Evolutionary conservation across 1,140 invertebrate genomes (phyloP).

Genomic region (Dendroctonus ponderosae): DNA sequence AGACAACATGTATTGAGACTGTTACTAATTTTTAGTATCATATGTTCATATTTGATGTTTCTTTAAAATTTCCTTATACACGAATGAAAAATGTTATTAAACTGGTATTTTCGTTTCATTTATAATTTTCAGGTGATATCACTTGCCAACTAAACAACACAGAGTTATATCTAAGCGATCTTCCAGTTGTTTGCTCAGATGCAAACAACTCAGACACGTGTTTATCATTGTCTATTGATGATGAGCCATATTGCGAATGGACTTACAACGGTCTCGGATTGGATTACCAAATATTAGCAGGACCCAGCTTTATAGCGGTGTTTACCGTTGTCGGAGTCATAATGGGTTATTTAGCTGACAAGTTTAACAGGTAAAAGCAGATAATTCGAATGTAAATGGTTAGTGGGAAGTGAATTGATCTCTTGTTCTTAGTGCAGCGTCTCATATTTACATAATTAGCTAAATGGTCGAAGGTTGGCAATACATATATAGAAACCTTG

Average conservation of each 20-base stretch:
- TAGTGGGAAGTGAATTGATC: too few species aligned
- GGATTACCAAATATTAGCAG: slow-evolving; percentile 89
- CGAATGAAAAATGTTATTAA: background rate
- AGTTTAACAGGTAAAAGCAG: slow-evolving; percentile 59
- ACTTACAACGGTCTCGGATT: slow-evolving; percentile 89
- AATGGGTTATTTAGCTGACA: slow-evolving; percentile 82
- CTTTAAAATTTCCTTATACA: background rate
- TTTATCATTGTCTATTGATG: slow-evolving; percentile 63
- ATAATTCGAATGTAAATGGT: too few species aligned
- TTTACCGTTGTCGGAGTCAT: slow-evolving; percentile 85
- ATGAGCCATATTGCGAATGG: slow-evolving; percentile 80
- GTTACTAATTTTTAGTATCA: too few species aligned
- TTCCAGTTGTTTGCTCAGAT: slow-evolving; percentile 65
- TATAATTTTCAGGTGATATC: slow-evolving; percentile 61
- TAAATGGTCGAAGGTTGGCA: too few species aligned
- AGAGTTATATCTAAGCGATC: slow-evolving; percentile 54
- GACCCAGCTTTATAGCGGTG: slow-evolving; percentile 87
- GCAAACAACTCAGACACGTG: slow-evolving; percentile 67
- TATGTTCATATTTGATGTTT: too few species aligned
- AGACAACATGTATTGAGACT: too few species aligned
- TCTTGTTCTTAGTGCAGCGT: too few species aligned
- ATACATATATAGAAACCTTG: too few species aligned
- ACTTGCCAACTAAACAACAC: slow-evolving; percentile 77
- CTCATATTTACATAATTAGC: too few species aligned
- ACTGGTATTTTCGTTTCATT: background rate